Conservation (phyloP, 2,888 invertebrate genomes). For the Eupithecia vulgata region DNA sequence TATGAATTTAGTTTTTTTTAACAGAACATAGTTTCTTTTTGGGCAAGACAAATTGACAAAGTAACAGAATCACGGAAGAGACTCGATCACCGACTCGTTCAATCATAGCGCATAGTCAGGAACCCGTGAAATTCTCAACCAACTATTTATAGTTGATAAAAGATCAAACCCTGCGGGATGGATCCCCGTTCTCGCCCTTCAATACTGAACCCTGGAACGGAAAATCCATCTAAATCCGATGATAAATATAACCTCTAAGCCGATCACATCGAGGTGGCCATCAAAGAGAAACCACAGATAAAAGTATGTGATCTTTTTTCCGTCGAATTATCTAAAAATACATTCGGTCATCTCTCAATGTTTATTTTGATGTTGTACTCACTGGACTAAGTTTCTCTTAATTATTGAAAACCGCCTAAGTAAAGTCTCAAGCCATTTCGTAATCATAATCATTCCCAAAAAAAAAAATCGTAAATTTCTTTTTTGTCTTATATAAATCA, state of each 20-base stretch:
- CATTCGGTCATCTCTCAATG: neutral
- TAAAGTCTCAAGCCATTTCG: no score
- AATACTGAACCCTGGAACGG: neutral
- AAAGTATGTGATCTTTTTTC: conserved; percentile 11
- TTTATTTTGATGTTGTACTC: neutral
- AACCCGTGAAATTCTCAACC: neutral
- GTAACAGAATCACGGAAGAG: neutral
- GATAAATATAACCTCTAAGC: conserved; percentile 14
- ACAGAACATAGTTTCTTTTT: no score
- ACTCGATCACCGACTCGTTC: neutral
- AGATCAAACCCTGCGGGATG: neutral
- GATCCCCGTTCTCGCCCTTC: neutral
- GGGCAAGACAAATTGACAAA: neutral
- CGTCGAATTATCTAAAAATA: neutral
- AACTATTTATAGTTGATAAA: conserved; percentile 14
- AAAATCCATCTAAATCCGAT: conserved; percentile 7
- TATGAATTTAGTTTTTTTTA: no score
- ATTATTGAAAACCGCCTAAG: neutral
- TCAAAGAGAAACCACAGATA: conserved; percentile 20
- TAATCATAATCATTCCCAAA: no score
- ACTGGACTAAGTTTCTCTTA: no score
- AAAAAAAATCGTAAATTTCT: no score
- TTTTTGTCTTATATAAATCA: no score
- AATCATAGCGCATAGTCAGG: neutral
- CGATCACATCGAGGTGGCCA: conserved; percentile 13